phyloP scores from a whole-genome alignment of 2,797 vertebrate species.

The Rhodeus uyekii region DNA sequence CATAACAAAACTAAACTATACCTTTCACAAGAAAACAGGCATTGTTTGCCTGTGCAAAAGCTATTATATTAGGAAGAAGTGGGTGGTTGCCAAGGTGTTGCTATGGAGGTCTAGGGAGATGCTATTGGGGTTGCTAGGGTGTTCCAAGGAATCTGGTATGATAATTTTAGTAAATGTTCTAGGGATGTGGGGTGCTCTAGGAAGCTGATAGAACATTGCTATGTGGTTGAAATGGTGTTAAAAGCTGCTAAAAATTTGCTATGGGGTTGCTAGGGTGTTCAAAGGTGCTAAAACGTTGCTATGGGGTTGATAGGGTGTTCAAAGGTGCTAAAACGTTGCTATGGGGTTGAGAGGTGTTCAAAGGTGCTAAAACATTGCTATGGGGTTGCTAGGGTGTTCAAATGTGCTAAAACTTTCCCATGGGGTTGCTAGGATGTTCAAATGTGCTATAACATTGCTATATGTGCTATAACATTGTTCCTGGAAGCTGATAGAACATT shows the following conservation, averaged over 20 bases:
- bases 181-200: background rate
- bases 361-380: background rate
- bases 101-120: background rate
- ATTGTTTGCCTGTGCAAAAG: background rate
- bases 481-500: too few species aligned
- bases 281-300: background rate
- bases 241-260: background rate
- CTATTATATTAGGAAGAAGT: too few species aligned
- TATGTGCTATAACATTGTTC: fast-evolving
- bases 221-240: background rate
- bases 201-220: too few species aligned
- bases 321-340: background rate
- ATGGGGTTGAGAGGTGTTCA: background rate
- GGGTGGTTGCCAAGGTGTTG: too few species aligned
- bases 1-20: background rate
- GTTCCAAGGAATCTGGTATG: background rate
- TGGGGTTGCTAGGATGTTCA: background rate
- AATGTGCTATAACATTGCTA: background rate
- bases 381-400: background rate
- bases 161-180: background rate
- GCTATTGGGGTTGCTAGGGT: background rate
- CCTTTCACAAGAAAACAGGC: background rate
- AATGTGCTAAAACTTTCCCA: background rate
- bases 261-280: background rate
- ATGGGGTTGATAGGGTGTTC: background rate